Evolutionary conservation across 2,888 invertebrate genomes (phyloP).

Genomic region (Eupithecia vulgata): DNA sequence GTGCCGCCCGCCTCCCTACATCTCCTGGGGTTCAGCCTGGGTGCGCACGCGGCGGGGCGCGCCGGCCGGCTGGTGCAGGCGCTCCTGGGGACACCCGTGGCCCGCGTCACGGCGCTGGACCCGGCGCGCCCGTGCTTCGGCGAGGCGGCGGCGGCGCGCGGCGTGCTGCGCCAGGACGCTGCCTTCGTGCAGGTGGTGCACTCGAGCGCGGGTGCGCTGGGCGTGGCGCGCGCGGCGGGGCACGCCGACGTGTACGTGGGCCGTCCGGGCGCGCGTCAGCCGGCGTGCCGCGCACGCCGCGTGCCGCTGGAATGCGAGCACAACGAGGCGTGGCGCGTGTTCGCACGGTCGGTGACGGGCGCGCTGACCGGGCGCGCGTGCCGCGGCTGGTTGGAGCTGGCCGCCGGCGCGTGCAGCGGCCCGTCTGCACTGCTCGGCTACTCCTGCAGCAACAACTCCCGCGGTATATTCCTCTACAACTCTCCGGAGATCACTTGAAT

Average conservation of each 20-base stretch:
- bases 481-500: conserved; percentile 38
- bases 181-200: conserved; percentile 73
- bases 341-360: conserved; percentile 49
- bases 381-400: conserved; percentile 60
- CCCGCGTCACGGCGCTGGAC: conserved; percentile 70
- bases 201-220: conserved; percentile 70
- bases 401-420: conserved; percentile 58
- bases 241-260: conserved; percentile 75
- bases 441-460: conserved; percentile 49
- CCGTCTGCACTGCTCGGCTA: conserved; percentile 60
- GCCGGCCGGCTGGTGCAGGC: conserved; percentile 65
- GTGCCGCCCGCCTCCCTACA: conserved; percentile 77
- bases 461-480: conserved; percentile 68
- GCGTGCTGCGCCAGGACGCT: conserved; percentile 63
- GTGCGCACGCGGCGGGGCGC: conserved; percentile 85
- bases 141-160: conserved; percentile 49
- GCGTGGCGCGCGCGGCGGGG: conserved; percentile 66
- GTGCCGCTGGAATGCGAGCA: conserved; percentile 73
- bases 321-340: conserved; percentile 70
- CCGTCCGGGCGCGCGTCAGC: conserved; percentile 55
- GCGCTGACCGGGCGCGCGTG: conserved; percentile 47
- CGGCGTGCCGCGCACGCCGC: conserved; percentile 62
- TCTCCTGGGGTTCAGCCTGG: conserved; percentile 85
- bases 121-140: conserved; percentile 74
- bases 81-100: conserved; percentile 57